Evolutionary conservation across 2,888 invertebrate genomes (phyloP).

Genomic region (Cyrtodaria siliqua): DNA sequence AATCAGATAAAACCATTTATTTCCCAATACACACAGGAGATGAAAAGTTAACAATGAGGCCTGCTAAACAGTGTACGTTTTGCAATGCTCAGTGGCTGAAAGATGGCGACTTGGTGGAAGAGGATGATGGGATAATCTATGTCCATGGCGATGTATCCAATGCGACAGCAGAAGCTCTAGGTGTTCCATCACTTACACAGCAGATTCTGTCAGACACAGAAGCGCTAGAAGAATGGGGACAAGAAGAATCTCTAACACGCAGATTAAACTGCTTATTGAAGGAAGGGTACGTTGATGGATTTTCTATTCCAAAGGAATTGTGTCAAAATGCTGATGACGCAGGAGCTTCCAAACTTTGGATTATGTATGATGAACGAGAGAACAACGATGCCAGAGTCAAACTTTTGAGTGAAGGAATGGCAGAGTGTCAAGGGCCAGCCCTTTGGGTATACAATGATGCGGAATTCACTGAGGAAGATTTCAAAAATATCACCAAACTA

Average conservation of each 20-base stretch:
- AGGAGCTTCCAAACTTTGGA: slow-evolving; percentile 68
- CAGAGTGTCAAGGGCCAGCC: slow-evolving; percentile 83
- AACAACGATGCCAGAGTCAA: slow-evolving; percentile 70
- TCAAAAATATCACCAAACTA: slow-evolving; percentile 81
- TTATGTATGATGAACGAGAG: slow-evolving; percentile 80
- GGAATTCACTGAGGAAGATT: slow-evolving; percentile 80
- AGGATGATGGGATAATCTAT: slow-evolving; percentile 60
- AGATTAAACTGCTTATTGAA: slow-evolving; percentile 71
- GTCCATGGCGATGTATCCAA: slow-evolving; percentile 71
- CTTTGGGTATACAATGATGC: slow-evolving; percentile 83
- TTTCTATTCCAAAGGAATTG: slow-evolving; percentile 80
- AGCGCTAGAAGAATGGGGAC: slow-evolving; percentile 73
- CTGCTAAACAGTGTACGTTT: slow-evolving; percentile 27
- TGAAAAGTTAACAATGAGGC: slow-evolving; percentile 11
- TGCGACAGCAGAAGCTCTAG: slow-evolving; percentile 71
- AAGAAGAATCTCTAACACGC: slow-evolving; percentile 76
- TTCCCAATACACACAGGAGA: slow-evolving; percentile 21
- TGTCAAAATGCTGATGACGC: slow-evolving; percentile 83
- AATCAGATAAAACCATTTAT: slow-evolving; percentile 1
- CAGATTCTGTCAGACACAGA: slow-evolving; percentile 68
- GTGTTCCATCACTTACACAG: slow-evolving; percentile 73
- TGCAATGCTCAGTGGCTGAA: slow-evolving; percentile 42
- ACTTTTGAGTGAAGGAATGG: slow-evolving; percentile 78
- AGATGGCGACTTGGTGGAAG: slow-evolving; percentile 5
- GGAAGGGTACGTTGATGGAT: slow-evolving; percentile 80